A percentile compares a stretch with the other conserved stretches of the same genome.
These are phyloP conservation scores for Sceloporus tristichus DNA, from an alignment of 2,113 vertebrate genomes.

Conservation along the genomic window DNA sequence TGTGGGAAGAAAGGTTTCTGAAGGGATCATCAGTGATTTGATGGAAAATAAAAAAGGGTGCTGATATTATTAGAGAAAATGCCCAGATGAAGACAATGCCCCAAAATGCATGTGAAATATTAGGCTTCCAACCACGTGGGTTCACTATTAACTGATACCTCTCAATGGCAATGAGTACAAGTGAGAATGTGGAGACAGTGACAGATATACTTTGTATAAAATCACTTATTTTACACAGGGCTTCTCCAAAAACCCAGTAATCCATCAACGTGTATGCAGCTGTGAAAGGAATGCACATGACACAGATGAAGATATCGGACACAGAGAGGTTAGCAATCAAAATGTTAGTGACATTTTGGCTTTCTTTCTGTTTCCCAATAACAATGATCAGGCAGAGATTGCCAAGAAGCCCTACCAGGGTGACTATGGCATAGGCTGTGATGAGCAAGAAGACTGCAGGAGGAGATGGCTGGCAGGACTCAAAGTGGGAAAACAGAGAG, in stretches of 20 bases:
- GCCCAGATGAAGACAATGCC: conserved; percentile 77
- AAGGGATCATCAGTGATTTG: conserved; percentile 79
- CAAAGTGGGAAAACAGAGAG: conserved; percentile 71
- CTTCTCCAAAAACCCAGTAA: conserved; percentile 80
- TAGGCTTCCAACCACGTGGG: conserved; percentile 79
- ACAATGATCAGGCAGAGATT: conserved; percentile 78
- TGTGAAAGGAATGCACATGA: conserved; percentile 79
- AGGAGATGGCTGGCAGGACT: conserved; percentile 69
- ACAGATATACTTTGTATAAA: conserved; percentile 78
- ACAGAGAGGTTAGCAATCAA: conserved; percentile 80
- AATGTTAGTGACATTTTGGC: conserved; percentile 79
- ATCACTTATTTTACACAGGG: conserved; percentile 78
- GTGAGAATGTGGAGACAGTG: conserved; percentile 79
- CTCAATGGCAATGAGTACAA: conserved; percentile 79
- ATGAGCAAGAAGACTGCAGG: conserved; percentile 72
- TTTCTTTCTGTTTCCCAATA: conserved; percentile 76
- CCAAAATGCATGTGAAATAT: conserved; percentile 75
- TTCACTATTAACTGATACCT: conserved; percentile 81
- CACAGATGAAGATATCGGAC: conserved; percentile 78
- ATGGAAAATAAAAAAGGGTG: conserved; percentile 77
- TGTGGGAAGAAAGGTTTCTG: conserved; percentile 69
- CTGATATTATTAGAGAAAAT: conserved; percentile 73
- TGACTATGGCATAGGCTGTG: conserved; percentile 72
- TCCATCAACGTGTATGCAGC: conserved; percentile 81
- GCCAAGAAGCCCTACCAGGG: conserved; percentile 75